phyloP scores from a whole-genome alignment of 2,113 vertebrate genomes.

The Gambusia affinis region DNA sequence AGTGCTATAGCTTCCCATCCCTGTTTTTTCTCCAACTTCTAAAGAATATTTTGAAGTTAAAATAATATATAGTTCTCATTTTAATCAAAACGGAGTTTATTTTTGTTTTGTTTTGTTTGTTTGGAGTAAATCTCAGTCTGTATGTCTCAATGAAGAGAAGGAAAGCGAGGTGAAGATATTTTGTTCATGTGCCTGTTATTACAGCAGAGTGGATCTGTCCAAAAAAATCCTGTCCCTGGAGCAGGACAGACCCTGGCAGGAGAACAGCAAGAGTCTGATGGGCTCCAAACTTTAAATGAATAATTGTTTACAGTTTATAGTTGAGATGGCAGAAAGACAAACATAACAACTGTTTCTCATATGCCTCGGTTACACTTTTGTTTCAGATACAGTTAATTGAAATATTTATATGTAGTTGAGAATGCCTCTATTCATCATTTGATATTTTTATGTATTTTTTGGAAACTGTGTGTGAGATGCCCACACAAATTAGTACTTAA shows the following conservation, averaged over 20 bases:
- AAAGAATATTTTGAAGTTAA: conserved; percentile 38
- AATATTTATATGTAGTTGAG: conserved; percentile 34
- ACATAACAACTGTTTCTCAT: conserved; percentile 49
- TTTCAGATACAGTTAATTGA: conserved; percentile 27
- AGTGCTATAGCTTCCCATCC: neutral
- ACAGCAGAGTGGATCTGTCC: conserved; percentile 32
- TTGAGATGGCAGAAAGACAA: conserved; percentile 48
- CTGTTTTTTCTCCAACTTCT: conserved; percentile 21
- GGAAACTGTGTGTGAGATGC: neutral
- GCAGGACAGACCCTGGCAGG: conserved; percentile 57
- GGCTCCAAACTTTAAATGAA: conserved; percentile 53
- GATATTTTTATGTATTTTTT: conserved; percentile 7
- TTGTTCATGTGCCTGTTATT: conserved; percentile 61
- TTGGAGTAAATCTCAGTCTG: neutral
- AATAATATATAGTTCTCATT: conserved; percentile 22
- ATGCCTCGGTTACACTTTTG: conserved; percentile 34
- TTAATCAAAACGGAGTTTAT: conserved; percentile 12
- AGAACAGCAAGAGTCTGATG: conserved; percentile 37
- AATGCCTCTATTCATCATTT: neutral
- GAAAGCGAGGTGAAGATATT: conserved; percentile 14
- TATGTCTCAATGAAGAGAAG: neutral
- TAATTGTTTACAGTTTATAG: conserved; percentile 69
- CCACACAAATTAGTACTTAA: neutral
- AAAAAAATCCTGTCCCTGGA: conserved; percentile 48
- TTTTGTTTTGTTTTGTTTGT: neutral